Evolutionary conservation across 2,888 invertebrate species (phyloP), one percentile per base, ranked within the genome.

Genomic region (Allacma fusca): DNA sequence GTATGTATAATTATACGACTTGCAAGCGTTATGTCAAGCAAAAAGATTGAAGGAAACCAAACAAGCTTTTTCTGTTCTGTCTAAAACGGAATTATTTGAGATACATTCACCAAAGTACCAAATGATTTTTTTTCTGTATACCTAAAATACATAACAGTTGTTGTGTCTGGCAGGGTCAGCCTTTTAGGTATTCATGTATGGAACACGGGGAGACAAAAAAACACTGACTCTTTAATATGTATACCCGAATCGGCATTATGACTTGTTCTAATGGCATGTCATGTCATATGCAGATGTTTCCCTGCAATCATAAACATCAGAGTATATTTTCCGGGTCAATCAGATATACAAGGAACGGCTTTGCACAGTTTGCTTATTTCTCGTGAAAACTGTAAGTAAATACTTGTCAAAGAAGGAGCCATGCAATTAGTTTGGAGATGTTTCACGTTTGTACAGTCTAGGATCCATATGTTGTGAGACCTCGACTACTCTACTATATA

Each of bases 231-330:
- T 16, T 19, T 50, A 50, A 50, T 40, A 40, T 40, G 50, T 50
- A 50, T 50, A 50, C 5, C 50, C 16, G 16, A 50, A 62, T 62
- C 23, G 13, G 62, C 26, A 62, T 62, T 62, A 62, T 62, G 62
- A 23, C 62, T 26, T 23, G 23, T 7, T 62, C 62, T 62, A 62
- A 62, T 62, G 62, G 62, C 62, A 62, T 62, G 62, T 62, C 62
- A 64, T 34, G 75, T 65, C 65, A 75, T 67, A 75, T 67, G 75
- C 75, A 75, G 67, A 75, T 75, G 75, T 44, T 75, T 67, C 50
- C 29, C 67, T 73, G 59, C 62, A 73, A 73, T 57, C 44, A 71
- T 71, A 24, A 71, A 69, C 40, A 40, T 69, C 24, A 62, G 24
- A 23, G 9, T 9, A 24, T 34, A 24, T 62, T 62, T 62, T 62